Evolutionary conservation across 2,797 vertebrate species (phyloP), one percentile per base, ranked within the genome.

Genomic region (Cyprinodon diabolis): DNA sequence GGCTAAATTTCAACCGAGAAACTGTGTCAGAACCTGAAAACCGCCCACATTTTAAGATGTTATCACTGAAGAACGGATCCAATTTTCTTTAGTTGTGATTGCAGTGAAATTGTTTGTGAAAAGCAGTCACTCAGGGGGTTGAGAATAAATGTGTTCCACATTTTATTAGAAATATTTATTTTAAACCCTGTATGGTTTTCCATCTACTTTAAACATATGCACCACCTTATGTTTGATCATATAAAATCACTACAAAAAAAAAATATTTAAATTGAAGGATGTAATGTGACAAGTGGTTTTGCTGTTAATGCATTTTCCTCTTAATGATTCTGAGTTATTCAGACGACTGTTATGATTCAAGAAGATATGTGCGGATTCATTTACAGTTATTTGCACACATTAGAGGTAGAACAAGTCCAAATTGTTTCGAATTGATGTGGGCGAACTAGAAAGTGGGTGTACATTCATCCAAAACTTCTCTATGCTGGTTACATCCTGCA

Each of bases 391-490:
- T 68, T 73, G 45, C 56, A 37, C 25, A 45, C 3, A 66, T 74
- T 51, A 68, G 71, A 58, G 63, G 57, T 69, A 79, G 70, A 78
- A 66, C 71, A 81, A 69, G 80, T 74, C 69, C 21, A 79, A 69
- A 78, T 75, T 73, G 60, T 62, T 1, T 4, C 48, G 40, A 68
- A 8, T 30, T 40, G 58, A 51, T 79, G 47, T 19, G 47, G 81
- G 54, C 70, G 71, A 74, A 81, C 72, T 72, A 75, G 35, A 84
- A 84, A 90, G 92, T 91, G 89, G 88, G 87, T 58, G 83, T 66
- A 23, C 74, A 89, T 83, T 89, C 87, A 84, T 79, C 77, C 76
- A 63, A 80, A 35, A 68, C 69, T 4, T 21, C 67, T 72, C 76
- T 60, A 70, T 13, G 69, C 72, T 17, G 47, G 67, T 58, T 78